These are phyloP conservation scores for Macaca mulatta DNA, from an alignment of 2,113 vertebrate species.

Conservation along the genomic window DNA sequence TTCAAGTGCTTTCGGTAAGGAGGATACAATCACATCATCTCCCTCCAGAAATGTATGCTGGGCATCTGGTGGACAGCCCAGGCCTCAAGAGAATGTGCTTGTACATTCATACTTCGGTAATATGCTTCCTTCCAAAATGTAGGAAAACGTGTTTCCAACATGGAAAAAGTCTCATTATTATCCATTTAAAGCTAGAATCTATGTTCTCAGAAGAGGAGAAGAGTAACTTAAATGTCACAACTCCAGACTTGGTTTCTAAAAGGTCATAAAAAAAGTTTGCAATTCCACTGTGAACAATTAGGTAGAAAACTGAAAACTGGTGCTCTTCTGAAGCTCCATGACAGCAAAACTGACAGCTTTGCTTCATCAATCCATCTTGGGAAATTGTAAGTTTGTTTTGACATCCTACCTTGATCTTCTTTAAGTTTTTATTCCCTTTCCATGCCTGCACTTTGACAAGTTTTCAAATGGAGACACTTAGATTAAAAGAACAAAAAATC, in stretches of 20 bases:
- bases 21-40: not conserved
- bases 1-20: rapidly evolving
- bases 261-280: constrained; percentile 34
- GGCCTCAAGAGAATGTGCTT: not conserved
- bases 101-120: not conserved
- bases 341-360: constrained; percentile 67
- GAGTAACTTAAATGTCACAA: constrained; percentile 31
- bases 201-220: not conserved
- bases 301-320: not conserved
- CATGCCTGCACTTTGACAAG: constrained; percentile 42
- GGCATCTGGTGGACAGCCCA: not conserved
- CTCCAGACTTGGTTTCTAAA: constrained; percentile 21
- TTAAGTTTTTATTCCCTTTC: constrained; percentile 36
- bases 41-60: rapidly evolving
- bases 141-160: not conserved
- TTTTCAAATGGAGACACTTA: constrained; percentile 74
- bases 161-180: not conserved
- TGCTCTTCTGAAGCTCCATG: not conserved
- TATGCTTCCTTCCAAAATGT: not conserved
- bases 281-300: not conserved
- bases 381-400: constrained; percentile 73
- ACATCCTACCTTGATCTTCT: constrained; percentile 66
- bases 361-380: constrained; percentile 62
- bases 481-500: constrained; percentile 52
- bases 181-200: not conserved